Evolutionary conservation across 2,113 vertebrate species (phyloP), one percentile per base, ranked within the genome.

Genomic region (Columbina picui): DNA sequence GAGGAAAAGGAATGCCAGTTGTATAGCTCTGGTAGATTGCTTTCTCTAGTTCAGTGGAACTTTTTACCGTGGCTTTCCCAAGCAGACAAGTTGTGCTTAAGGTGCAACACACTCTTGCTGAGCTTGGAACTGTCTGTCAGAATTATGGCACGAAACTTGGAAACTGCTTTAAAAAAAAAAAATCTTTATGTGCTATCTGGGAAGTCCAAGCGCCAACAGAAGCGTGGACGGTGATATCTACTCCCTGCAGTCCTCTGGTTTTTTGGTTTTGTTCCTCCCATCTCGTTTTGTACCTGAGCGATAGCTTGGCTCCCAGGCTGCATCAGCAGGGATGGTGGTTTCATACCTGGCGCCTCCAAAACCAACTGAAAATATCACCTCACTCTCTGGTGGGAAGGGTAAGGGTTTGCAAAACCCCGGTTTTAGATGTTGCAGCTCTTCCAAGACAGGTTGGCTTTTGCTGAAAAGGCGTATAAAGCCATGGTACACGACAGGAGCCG

Each of bases 201-300:
- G 14, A 81, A 76, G 70, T 82, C 87, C 78, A 84, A 60, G 78
- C 0, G 2, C 87, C 49, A 73, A 17, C 43, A 79, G 87, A 68
- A 57, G 82, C 0, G 30, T 91, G 75, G 82, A 85, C 49, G 56
- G 82, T 64, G 65, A 34, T 85, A 64, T 22, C 60, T 94, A 52
- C 74, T 95, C 93, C 69, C 65, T 75, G 87, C 78, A 85, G 74
- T 47, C 87, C 69, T 89, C 14, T 19, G 36, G 26, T 65, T 45
- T 7, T 45, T 45, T 45, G 43, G 10, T 17, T 32, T 75, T 56
- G 64, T 38, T 13, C 41, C 39, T 89, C 57, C 61, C 53, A 30
- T 27, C 0, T 84, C 6, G 19, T 75, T 60, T 84, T 2, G 0
- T 75, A 52, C 29, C 59, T 30, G 22, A 49, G 53, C 73, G 25